These are phyloP conservation scores for Passer montanus DNA, from an alignment of 2,113 vertebrate species.

Conservation along the genomic window DNA sequence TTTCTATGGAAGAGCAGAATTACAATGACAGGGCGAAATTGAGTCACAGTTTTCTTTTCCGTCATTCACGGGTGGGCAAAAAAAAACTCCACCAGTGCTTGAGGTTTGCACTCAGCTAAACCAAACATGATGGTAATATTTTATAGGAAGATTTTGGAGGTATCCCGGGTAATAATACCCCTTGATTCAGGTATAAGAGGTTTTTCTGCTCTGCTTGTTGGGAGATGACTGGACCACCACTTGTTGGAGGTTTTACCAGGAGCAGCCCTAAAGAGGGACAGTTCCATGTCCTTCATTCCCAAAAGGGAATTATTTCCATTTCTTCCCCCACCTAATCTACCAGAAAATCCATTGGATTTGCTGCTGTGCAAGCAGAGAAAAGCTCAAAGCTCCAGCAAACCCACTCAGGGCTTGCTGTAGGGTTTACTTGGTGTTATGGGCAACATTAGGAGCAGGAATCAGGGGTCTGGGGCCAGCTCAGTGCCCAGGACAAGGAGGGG, in stretches of 20 bases:
- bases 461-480: accelerated
- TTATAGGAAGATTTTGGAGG: neutral
- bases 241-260: neutral
- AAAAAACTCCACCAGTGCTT: neutral
- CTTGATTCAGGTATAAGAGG: neutral
- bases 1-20: neutral
- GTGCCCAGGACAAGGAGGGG: neutral
- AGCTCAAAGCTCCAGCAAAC: neutral
- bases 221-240: neutral
- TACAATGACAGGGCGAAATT: accelerated
- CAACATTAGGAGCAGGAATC: neutral
- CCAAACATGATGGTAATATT: neutral
- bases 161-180: too few relatives aligned
- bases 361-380: neutral
- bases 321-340: neutral
- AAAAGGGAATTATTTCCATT: neutral
- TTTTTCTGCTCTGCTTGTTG: neutral
- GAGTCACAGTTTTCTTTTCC: neutral
- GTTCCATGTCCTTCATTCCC: neutral
- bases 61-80: neutral
- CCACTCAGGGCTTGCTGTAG: neutral
- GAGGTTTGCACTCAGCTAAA: neutral
- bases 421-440: neutral
- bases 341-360: neutral
- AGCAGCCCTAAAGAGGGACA: neutral